phyloP scores from a whole-genome alignment of 2,113 vertebrate species.

The Vanacampus margaritifer region DNA sequence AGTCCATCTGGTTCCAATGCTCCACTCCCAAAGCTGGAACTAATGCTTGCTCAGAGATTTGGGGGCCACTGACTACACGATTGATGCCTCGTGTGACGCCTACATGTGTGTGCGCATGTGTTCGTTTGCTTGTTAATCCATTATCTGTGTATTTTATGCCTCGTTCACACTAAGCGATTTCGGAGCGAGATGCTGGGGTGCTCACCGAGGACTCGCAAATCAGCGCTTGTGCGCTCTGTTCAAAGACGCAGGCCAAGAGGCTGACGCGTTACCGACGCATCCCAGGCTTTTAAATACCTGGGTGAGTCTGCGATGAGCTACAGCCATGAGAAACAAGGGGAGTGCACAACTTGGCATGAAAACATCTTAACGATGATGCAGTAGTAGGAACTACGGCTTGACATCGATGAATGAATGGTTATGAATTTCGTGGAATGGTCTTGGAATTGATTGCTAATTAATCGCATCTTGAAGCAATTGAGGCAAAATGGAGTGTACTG shows the following conservation, averaged over 20 bases:
- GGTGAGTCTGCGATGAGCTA: neutral
- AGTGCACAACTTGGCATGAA: neutral
- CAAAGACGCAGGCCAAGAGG: neutral
- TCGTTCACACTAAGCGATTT: neutral
- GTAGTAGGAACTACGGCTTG: neutral
- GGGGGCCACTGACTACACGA: conserved; percentile 53
- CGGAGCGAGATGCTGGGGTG: neutral
- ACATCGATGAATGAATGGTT: neutral
- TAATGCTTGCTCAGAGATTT: conserved; percentile 62
- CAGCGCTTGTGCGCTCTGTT: neutral
- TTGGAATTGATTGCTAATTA: neutral
- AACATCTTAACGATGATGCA: neutral
- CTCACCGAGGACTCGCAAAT: conserved; percentile 2
- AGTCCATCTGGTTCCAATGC: conserved; percentile 75
- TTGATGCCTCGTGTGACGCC: conserved; percentile 55
- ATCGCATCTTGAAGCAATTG: neutral
- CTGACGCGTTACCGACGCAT: conserved; percentile 2
- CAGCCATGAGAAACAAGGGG: neutral
- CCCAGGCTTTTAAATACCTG: conserved; percentile 6
- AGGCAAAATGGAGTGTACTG: neutral
- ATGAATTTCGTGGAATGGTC: neutral
- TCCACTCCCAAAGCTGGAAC: conserved; percentile 66
- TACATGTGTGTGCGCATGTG: conserved; percentile 23
- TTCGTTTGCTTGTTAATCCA: conserved; percentile 5
- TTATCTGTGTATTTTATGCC: conserved; percentile 9